phyloP scores from a whole-genome alignment of 2,113 vertebrate species.

The Sceloporus undulatus region DNA sequence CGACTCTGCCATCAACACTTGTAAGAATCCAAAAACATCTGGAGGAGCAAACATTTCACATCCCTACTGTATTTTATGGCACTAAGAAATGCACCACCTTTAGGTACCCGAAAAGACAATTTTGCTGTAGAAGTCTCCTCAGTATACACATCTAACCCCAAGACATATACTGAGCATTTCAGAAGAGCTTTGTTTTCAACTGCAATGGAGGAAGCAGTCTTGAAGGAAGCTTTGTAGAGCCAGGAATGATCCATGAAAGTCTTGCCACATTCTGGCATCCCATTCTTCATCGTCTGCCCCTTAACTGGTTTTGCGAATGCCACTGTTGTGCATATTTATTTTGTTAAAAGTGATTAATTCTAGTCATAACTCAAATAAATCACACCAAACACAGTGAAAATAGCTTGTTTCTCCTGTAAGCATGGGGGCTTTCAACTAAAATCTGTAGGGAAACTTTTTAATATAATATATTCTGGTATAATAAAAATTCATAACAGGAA shows the following conservation, averaged over 20 bases:
- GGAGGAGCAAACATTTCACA: neutral
- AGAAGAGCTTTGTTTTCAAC: neutral
- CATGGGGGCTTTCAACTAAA: neutral
- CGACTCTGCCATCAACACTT: neutral
- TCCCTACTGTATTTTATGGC: neutral
- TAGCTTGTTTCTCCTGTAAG: conserved; percentile 27
- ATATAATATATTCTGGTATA: conserved; percentile 31
- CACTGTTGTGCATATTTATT: neutral
- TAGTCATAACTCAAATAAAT: conserved; percentile 4
- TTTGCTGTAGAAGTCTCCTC: neutral
- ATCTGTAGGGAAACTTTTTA: conserved; percentile 29
- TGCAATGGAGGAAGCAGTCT: neutral
- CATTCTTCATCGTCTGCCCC: neutral
- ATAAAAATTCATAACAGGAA: neutral
- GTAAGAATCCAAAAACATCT: neutral
- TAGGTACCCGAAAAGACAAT: neutral
- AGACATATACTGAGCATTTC: neutral
- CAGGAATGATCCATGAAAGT: neutral
- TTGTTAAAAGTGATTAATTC: neutral
- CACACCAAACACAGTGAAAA: neutral
- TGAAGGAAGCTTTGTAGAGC: neutral
- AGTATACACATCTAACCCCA: neutral
- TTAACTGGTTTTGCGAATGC: neutral
- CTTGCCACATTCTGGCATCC: neutral
- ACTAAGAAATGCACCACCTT: neutral